Base-by-base conservation (phyloP, 2,888 invertebrate species). In the Andrena praecox region DNA sequence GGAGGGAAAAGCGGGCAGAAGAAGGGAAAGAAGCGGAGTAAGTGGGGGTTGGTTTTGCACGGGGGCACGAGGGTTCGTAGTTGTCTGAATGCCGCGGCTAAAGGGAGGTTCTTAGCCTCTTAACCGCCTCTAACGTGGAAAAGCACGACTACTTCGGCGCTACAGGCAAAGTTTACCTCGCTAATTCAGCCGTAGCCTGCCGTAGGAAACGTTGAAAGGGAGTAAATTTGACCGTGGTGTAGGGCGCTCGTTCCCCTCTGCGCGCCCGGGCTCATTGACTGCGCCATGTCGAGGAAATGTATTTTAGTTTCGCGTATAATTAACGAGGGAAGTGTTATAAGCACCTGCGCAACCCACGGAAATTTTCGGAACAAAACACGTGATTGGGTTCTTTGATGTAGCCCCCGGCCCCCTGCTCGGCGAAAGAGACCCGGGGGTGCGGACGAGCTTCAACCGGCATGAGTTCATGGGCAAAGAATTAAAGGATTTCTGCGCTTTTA, bases 91-190 rank as follows among this genome's bases (percentile, higher is more conserved):
- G 80, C 85, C 74, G 80, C 84, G 84, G 77, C 85, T 82, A 87
- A 88, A 86, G 89, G 88, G 84, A 81, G 87, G 85, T 85, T 86
- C 83, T 85, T 79, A 78, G 77, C 85, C 87, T 86, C 84, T 85
- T 82, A 86, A 87, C 85, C 82, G 82, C 84, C 56, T 79, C 83
- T 80, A 77, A 83, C 86, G 85, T 85, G 83, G 84, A 82, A 85
- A 85, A 86, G 85, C 87, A 77, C 74, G 85, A 83, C 83, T 83
- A 80, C 86, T 85, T 85, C 76, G 77, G 20, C 62, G 82, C 76
- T 73, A 80, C 82, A 68, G 82, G 85, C 76, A 64, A 82, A 85
- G 84, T 85, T 85, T 85, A 84, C 85, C 71, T 74, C 85, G 82
- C 85, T 85, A 85, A 85, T 85, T 85, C 85, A 85, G 66, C 85